Evolutionary conservation across 2,888 invertebrate genomes (phyloP), one percentile per base, ranked within the genome.

Genomic region (Andricus curvator): DNA sequence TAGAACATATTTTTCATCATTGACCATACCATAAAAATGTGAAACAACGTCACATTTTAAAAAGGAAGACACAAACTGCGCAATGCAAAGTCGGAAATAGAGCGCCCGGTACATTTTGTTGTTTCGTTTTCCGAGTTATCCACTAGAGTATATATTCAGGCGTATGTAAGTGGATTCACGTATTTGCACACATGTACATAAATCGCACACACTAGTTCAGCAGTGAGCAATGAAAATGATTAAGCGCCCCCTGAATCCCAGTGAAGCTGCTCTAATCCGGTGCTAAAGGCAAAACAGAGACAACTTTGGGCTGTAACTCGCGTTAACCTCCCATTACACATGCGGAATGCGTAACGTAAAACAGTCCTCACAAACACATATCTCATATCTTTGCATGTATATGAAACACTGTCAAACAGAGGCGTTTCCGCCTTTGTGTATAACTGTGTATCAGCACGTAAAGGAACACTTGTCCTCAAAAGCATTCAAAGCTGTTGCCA

Each of bases 181-280:
- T 60, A 64, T 77, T 60, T 60, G 17, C 20, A 62, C 62, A 62
- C 62, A 15, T 60, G 33, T 25, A 9, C 56, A 77, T 80, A 48
- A 25, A 29, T 41, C 48, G 33, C 41, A 25, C 68, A 68, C 22
- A 70, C 25, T 41, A 25, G 68, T 60, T 76, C 33, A 51, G 70
- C 65, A 37, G 76, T 68, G n/a, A 82, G 87, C 89, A 89, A 89
- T 89, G 91, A 88, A 91, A 91, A 91, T 91, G 90, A 91, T 91
- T 91, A 91, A 91, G 88, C 91, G 89, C 84, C 84, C 85, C 86
- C 84, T 86, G 90, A 89, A 88, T 90, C 89, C 88, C 86, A 84
- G 88, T 87, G 89, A 90, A 91, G 89, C 90, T 89, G 87, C 88
- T 88, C 89, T 90, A 91, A 91, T 91, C 90, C 90, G 87, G 85